These are phyloP conservation scores for Cygnus buccinator DNA, from an alignment of 2,113 vertebrate species.

Conservation along the genomic window DNA sequence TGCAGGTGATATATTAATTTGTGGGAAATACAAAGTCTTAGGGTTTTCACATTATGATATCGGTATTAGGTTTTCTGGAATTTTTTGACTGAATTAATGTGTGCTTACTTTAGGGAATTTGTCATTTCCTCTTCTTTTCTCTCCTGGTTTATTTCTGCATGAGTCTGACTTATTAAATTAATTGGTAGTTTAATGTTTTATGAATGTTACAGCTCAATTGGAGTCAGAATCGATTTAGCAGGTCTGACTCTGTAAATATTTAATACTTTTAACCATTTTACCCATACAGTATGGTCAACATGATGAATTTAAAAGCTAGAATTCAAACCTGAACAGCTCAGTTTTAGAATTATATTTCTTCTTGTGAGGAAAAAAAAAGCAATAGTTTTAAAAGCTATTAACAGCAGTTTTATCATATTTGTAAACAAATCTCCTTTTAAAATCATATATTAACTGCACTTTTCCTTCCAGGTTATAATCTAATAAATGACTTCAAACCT, in stretches of 20 bases:
- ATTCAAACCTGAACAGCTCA: neutral
- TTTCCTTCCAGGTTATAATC: conserved; percentile 9
- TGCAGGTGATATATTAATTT: neutral
- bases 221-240: neutral
- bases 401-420: neutral
- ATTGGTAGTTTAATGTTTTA: neutral
- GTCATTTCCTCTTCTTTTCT: neutral
- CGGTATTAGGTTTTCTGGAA: neutral
- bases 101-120: neutral
- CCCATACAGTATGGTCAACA: neutral
- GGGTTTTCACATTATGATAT: neutral
- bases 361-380: neutral
- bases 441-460: neutral
- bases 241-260: neutral
- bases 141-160: conserved; percentile 22
- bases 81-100: neutral
- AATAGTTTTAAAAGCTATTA: neutral
- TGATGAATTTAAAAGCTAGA: neutral
- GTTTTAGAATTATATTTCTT: neutral
- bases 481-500: neutral
- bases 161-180: neutral
- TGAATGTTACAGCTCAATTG: neutral
- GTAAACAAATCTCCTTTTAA: neutral
- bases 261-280: neutral
- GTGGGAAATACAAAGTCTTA: neutral